Conservation (phyloP, 2,888 invertebrate species). For the Autographa pulchrina region DNA sequence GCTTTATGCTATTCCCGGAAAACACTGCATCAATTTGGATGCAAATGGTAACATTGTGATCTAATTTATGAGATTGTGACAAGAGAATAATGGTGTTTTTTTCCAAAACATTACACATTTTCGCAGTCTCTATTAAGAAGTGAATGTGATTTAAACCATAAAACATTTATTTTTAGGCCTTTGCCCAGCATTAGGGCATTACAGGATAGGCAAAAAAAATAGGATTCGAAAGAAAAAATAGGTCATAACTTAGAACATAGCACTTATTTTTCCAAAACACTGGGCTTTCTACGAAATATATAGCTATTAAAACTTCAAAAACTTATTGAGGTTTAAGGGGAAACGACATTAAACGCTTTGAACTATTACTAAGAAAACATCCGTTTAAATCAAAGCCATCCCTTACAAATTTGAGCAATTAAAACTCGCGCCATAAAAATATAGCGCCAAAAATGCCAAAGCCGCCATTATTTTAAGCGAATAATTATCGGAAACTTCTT, state of each 20-base stretch:
- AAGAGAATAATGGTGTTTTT: neutral
- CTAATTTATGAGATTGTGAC: constrained; percentile 1
- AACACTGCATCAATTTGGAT: constrained; percentile 1
- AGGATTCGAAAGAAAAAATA: too few species aligned
- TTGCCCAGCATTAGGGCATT: too few species aligned
- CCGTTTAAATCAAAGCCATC: constrained; percentile 46
- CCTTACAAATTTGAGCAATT: constrained; percentile 44
- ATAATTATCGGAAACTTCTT: constrained; percentile 54
- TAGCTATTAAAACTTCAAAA: neutral
- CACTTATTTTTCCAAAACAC: too few species aligned
- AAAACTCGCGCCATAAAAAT: constrained; percentile 58
- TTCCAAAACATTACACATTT: neutral
- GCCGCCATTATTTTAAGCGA: constrained; percentile 46
- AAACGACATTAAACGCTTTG: constrained; percentile 5
- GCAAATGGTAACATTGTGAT: neutral
- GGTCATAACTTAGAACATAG: too few species aligned
- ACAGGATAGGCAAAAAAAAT: too few species aligned
- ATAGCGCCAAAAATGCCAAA: constrained; percentile 31
- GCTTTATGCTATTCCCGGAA: neutral
- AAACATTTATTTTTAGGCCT: too few species aligned
- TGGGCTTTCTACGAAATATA: too few species aligned
- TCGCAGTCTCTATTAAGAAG: neutral
- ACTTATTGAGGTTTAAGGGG: neutral
- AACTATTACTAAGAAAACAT: constrained; percentile 18
- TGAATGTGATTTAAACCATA: too few species aligned